Evolutionary conservation across 1,140 invertebrate genomes (phyloP), one percentile per base, ranked within the genome.

Genomic region (Paramacrobiotus metropolitanus): DNA sequence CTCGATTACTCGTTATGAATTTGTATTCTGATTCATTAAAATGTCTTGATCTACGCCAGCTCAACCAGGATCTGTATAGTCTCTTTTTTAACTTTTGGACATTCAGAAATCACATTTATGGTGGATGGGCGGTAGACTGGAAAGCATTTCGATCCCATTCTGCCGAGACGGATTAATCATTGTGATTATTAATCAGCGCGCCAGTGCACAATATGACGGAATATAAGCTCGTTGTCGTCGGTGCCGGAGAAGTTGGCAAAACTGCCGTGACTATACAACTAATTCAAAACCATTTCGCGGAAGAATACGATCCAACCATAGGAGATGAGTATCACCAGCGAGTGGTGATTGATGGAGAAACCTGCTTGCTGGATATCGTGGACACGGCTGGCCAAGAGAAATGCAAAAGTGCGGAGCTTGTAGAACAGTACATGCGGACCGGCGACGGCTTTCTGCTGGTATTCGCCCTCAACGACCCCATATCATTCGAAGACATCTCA

Each of bases 281-380:
- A 61, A 97, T 99, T 71, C 94, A 98, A 76, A 97, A 96, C 78
- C 91, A 97, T 78, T 81, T 73, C 79, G 77, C 77, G 63, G 92
- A 97, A 75, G 93, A 98, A 77, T 98, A 98, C 78, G 94, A 98
- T 76, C 93, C 93, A 59, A 98, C 94, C 60, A 96, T 97, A 89
- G 91, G 96, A 79, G 90, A 96, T 76, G 95, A 89, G 28, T 95
- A 96, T 78, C 83, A 92, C 62, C 91, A 96, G 73, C 82, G 95
- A 81, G 90, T 94, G 66, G 88, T 95, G 62, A 95, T 95, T 69
- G 94, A 98, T 77, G 92, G 90, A 28, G 92, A 98, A 77, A 97
- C 93, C 63, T 97, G 94, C 78, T 78, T 97, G 65, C 75, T 98
- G 68, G 94, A 98, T 76, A 98, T 96, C 71, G 78, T 98, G 67